Base-by-base conservation (phyloP, 2,113 vertebrate genomes). In the Pterophyllum scalare region DNA sequence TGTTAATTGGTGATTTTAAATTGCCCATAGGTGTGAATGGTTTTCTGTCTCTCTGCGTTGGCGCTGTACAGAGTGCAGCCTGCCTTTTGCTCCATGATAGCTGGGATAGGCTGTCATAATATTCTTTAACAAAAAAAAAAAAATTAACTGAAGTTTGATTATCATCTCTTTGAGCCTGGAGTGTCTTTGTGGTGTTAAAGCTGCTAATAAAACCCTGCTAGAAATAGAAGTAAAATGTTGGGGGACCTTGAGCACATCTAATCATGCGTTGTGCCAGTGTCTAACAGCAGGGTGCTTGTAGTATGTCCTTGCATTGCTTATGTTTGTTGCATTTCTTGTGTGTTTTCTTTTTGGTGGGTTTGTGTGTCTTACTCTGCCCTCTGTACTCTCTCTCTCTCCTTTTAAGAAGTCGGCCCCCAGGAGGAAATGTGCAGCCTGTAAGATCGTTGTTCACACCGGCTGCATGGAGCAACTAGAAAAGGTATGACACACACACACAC, bases 381-480 rank as follows among this genome's bases (percentile, higher is more conserved):
- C 84, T 91, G 61, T 83, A 82, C 24, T 81, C 3, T 77, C 3
- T 77, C 59, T 91, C 12, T 83, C 91, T 92, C 91, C 91, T 67
- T 91, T 95, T 94, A 95, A 99, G 98, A 99, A 98, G 96, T 99
- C 98, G 0, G 97, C 98, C 70, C 96, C 97, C 93, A 95, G 98
- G 91, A 98, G 96, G 93, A 99, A 99, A 83, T 99, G 98, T 87
- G 98, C 97, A 0, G 98, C 97, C 40, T 99, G 98, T 91, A 99
- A 99, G 92, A 99, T 99, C 2, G 97, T 99, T 7, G 98, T 99
- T 57, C 98, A 99, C 92, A 96, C 96, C 0, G 96, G 97, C 0
- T 99, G 98, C 92, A 98, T 99, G 78, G 98, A 99, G 75, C 97
- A 98, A 86, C 85, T 99, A 70, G 98, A 99, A 84, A 98, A 98